Conservation (phyloP, 2,888 invertebrate genomes). For the Uloborus plumipes region DNA sequence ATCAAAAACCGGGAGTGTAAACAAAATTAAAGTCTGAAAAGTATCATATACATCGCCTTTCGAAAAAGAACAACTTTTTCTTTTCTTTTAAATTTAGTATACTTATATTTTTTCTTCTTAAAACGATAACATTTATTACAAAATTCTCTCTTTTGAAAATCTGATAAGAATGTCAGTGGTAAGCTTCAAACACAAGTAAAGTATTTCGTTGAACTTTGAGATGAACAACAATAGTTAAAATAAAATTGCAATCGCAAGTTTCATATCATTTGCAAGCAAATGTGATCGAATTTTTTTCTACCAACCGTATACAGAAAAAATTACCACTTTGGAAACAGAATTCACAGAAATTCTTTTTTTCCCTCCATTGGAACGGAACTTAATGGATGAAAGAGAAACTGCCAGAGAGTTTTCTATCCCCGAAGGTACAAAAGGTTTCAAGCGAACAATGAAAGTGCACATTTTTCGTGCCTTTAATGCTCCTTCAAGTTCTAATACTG, state of each 20-base stretch:
- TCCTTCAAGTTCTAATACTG: slow-evolving; percentile 9
- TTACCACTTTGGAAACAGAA: slow-evolving; percentile 12
- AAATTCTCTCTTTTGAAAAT: no score
- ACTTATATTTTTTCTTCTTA: no score
- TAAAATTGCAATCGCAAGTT: slow-evolving; percentile 10
- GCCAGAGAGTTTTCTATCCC: slow-evolving; percentile 48
- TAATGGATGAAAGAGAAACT: slow-evolving; percentile 61
- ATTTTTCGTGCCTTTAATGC: slow-evolving; percentile 35
- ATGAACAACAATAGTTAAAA: not conserved
- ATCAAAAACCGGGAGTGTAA: no score
- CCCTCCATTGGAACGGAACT: slow-evolving; percentile 31
- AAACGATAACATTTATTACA: no score
- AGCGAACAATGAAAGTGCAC: slow-evolving; percentile 38
- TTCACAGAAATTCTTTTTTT: slow-evolving; percentile 9
- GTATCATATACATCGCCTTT: no score
- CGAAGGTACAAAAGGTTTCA: slow-evolving; percentile 34
- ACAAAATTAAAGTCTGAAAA: no score
- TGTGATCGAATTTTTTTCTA: slow-evolving; percentile 24
- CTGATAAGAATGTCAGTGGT: no score
- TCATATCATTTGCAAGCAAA: slow-evolving; percentile 40
- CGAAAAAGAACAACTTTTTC: no score
- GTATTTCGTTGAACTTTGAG: no score
- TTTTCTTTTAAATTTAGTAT: no score
- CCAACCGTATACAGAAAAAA: not conserved
- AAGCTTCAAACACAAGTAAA: no score